Evolutionary conservation across 2,888 invertebrate species (phyloP), one percentile per base, ranked within the genome.

Genomic region (Hesperia comma): DNA sequence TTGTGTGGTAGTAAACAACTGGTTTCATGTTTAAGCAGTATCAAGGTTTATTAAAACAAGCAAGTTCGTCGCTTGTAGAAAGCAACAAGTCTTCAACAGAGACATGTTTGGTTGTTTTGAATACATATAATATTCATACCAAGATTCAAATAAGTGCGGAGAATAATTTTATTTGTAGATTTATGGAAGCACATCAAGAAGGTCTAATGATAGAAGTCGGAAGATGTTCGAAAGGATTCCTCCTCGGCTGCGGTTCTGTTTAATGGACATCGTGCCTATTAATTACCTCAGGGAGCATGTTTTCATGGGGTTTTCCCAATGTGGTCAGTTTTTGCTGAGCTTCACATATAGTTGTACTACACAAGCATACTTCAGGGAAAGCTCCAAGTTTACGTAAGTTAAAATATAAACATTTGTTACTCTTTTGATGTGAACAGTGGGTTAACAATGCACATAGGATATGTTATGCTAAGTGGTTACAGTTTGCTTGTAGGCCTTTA

Each of bases 261-360:
- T 95, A 69, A 94, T 94, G 90, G 94, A 95, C 75, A 94, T 95
- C 58, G 93, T 95, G 67, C 94, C 94, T 15, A 90, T 87, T 74
- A 88, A 88, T 53, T 93, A 92, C 76, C 84, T 94, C 64, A 86
- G 92, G 76, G 97, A 98, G 73, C 98, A 98, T 85, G 95, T 98
- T 72, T 97, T 98, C 82, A 97, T 99, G 96, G 99, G 99, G 7
- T 96, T 98, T 81, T 97, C 98, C n/a, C 96, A 97, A 77, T 98
- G 98, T 85, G 98, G 98, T 14, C 97, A 97, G 88, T 98, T 96
- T 91, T 94, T 99, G 72, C 93, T 99, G 75, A 98, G 98, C 71
- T 98, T 98, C 87, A 97, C 97, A 0, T 95, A 94, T 79, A 93
- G 82, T 76, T 85, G 88, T 73, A 92, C 92, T 46, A 53, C 49